These are phyloP conservation scores for Coenonympha arcania DNA, from an alignment of 2,888 invertebrate species.

Conservation along the genomic window DNA sequence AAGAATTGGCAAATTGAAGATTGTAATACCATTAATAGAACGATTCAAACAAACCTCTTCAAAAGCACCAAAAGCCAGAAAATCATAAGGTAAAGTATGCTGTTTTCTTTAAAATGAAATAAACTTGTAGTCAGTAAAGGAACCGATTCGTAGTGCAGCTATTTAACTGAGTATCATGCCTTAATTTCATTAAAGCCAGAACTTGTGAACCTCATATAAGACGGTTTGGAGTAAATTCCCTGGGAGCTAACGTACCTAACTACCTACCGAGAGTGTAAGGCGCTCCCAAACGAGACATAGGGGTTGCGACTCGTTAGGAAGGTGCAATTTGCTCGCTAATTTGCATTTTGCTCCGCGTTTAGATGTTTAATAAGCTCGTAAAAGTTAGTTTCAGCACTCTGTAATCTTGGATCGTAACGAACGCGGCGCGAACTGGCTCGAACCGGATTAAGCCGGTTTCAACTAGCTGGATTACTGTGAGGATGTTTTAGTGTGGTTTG, in stretches of 20 bases:
- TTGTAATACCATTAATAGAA: too few species aligned
- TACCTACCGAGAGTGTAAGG: constrained; percentile 25
- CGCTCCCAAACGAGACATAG: constrained; percentile 31
- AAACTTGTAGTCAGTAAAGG: background rate
- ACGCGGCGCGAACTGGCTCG: constrained; percentile 14
- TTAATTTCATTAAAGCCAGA: background rate
- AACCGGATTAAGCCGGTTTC: constrained; percentile 21
- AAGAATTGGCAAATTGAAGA: too few species aligned
- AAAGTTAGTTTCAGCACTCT: constrained; percentile 36
- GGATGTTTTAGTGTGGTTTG: too few species aligned
- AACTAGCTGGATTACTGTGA: too few species aligned
- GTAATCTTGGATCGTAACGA: constrained; percentile 37
- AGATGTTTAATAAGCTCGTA: constrained; percentile 44
- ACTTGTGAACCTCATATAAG: constrained; percentile 8
- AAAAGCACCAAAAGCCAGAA: too few species aligned
- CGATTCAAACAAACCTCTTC: too few species aligned
- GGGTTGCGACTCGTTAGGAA: constrained; percentile 35
- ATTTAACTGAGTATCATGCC: background rate
- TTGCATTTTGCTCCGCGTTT: constrained; percentile 42
- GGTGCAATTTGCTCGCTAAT: constrained; percentile 43
- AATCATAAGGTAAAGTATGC: too few species aligned
- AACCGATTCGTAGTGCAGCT: background rate
- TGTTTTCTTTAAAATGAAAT: background rate
- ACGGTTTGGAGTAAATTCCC: constrained; percentile 18
- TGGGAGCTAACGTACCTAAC: constrained; percentile 20